Conservation (phyloP, 2,113 vertebrate genomes). For the Toxotes jaculatrix region DNA sequence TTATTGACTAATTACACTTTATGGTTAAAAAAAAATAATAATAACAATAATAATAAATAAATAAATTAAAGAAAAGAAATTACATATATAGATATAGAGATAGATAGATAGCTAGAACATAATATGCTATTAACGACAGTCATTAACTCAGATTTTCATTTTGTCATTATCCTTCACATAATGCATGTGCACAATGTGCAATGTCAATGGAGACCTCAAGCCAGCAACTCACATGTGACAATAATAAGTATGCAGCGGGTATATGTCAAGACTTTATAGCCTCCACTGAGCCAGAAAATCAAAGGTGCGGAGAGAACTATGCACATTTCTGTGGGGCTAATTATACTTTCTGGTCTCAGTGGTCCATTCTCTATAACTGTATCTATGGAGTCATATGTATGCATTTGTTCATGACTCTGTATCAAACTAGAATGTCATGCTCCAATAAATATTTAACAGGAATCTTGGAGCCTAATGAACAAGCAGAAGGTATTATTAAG, state of each 20-base stretch:
- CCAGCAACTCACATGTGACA: conserved; percentile 48
- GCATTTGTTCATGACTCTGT: conserved; percentile 42
- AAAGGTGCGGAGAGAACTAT: conserved; percentile 42
- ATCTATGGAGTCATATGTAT: neutral
- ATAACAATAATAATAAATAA: no score
- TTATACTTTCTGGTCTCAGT: conserved; percentile 31
- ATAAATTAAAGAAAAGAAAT: no score
- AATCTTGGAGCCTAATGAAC: conserved; percentile 16
- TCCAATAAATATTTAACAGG: conserved; percentile 33
- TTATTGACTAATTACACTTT: conserved; percentile 85
- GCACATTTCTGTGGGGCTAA: conserved; percentile 34
- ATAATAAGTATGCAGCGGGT: conserved; percentile 38
- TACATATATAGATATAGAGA: neutral
- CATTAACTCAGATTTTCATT: conserved; percentile 68
- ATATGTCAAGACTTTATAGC: conserved; percentile 38
- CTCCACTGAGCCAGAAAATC: conserved; percentile 55
- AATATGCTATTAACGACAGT: conserved; percentile 37
- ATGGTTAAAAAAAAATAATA: neutral
- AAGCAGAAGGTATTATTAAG: neutral
- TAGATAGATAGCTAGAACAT: neutral
- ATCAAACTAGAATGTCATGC: neutral
- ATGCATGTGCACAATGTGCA: conserved; percentile 47
- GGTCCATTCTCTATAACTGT: conserved; percentile 15
- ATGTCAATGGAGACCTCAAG: conserved; percentile 62
- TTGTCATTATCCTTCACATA: conserved; percentile 76